Percentiles rank a stretch among this genome's conserved stretches.
phyloP scores from a whole-genome alignment of 2,113 vertebrate genomes.

The Ophthalmolycus amberensis region DNA sequence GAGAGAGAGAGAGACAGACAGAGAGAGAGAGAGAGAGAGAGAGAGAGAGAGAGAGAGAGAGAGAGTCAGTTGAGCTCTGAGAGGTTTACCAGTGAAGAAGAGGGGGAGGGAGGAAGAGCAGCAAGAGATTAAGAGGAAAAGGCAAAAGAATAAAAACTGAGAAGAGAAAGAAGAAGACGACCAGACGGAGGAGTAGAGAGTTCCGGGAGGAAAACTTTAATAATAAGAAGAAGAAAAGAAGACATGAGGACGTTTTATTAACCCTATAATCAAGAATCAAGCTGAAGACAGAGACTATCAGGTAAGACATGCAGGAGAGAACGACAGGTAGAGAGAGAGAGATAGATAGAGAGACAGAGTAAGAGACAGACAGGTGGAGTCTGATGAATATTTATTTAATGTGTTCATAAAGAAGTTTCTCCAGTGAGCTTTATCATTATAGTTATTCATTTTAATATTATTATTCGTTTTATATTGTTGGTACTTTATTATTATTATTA shows the following conservation, averaged over 20 bases:
- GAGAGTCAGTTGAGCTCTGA: slow-evolving; percentile 7
- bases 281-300: background rate
- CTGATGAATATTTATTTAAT: no score
- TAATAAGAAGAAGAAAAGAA: slow-evolving; percentile 7
- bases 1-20: background rate
- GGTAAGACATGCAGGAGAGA: background rate
- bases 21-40: background rate
- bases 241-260: background rate
- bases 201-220: background rate
- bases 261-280: slow-evolving; percentile 31
- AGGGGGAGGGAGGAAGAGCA: background rate
- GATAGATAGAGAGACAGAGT: no score
- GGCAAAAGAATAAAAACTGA: background rate
- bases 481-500: no score
- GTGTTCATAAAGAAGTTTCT: no score
- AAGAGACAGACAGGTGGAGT: no score
- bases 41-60: background rate
- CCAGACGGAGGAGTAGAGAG: background rate
- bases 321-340: no score
- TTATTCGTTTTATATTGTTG: no score
- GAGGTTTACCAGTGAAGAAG: slow-evolving; percentile 18
- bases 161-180: background rate
- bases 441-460: no score
- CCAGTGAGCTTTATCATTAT: no score
- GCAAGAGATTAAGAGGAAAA: slow-evolving; percentile 6